A percentile compares a stretch with the other conserved stretches of the same genome.
Conservation (phyloP, 2,797 vertebrate genomes). For the Potorous gilbertii region DNA sequence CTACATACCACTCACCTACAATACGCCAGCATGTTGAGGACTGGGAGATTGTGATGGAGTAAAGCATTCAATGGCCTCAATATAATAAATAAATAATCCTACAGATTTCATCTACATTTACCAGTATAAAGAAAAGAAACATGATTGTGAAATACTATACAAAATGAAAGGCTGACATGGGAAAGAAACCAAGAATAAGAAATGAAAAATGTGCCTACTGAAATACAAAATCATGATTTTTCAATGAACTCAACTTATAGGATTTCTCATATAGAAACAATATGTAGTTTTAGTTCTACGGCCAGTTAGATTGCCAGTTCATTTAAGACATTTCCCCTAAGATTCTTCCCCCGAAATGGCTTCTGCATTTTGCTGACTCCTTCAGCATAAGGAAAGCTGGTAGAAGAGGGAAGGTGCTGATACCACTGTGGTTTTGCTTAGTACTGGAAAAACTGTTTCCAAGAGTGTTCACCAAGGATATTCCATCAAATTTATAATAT, state of each 20-base stretch:
- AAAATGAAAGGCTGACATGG: conserved; percentile 70
- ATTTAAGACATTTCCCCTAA: conserved; percentile 64
- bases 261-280: conserved; percentile 64
- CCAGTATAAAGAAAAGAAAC: conserved; percentile 76
- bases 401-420: conserved; percentile 55
- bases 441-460: conserved; percentile 59
- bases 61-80: conserved; percentile 69
- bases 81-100: conserved; percentile 74
- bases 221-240: conserved; percentile 73
- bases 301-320: conserved; percentile 47
- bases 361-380: conserved; percentile 19
- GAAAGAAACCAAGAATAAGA: conserved; percentile 74
- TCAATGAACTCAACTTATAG: conserved; percentile 67
- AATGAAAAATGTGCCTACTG: conserved; percentile 70
- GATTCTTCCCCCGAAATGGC: conserved; percentile 39
- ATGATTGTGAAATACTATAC: conserved; percentile 77
- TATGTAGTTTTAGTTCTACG: conserved; percentile 57
- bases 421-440: conserved; percentile 60
- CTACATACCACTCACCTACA: conserved; percentile 68
- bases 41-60: conserved; percentile 76
- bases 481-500: conserved; percentile 88
- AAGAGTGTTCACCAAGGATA: conserved; percentile 43
- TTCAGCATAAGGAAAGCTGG: conserved; percentile 14
- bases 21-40: conserved; percentile 69
- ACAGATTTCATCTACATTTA: conserved; percentile 73